phyloP scores from a whole-genome alignment of 2,113 vertebrate species.

The Mobula hypostoma region DNA sequence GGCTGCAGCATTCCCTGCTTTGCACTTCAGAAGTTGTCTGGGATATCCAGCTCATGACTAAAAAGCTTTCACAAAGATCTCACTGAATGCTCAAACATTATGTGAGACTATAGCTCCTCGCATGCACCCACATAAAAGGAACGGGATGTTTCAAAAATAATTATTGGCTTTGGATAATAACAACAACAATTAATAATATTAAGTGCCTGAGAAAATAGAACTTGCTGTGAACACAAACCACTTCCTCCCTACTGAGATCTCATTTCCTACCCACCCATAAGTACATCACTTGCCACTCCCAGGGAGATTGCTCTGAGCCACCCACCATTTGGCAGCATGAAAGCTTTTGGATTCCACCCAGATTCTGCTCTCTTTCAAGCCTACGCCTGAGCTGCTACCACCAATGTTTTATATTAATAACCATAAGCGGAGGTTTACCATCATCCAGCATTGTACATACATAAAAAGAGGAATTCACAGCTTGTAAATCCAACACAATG shows the following conservation, averaged over 20 bases:
- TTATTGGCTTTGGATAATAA: slow-evolving; percentile 23
- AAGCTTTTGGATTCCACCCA: not conserved
- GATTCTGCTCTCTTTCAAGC: not conserved
- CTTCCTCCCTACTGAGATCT: not conserved
- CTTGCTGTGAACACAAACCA: not conserved
- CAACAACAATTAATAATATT: slow-evolving; percentile 7
- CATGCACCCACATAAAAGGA: not conserved
- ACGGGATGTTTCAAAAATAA: slow-evolving; percentile 22
- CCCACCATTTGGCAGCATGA: not conserved
- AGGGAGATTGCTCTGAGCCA: not conserved
- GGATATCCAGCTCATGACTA: not conserved
- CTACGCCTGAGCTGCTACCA: not conserved
- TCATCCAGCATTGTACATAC: not conserved
- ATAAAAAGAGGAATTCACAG: not conserved
- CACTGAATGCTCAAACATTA: not conserved
- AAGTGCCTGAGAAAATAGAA: not conserved
- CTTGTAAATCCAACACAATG: not conserved
- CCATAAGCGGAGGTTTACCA: not conserved
- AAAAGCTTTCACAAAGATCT: not conserved
- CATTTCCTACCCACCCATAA: not conserved
- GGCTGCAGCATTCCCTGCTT: not conserved
- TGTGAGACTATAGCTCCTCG: not conserved
- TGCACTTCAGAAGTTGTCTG: not conserved
- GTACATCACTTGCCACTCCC: not conserved
- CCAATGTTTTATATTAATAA: not conserved